These are phyloP conservation scores for Malacoctenus gilli DNA, from an alignment of 2,797 vertebrate genomes.

Conservation along the genomic window DNA sequence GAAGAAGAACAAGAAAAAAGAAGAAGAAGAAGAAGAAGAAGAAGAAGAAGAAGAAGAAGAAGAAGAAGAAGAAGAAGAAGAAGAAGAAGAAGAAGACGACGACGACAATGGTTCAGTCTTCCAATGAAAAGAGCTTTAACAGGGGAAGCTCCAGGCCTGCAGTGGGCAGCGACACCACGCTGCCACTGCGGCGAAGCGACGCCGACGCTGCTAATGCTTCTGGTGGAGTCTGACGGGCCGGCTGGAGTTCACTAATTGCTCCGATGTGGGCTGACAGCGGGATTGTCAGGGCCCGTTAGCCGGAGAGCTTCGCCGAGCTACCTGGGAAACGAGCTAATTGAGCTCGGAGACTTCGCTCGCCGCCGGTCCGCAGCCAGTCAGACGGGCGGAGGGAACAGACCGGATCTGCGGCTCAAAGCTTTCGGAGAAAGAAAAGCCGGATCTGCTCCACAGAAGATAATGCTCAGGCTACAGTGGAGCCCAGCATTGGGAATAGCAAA, in stretches of 20 bases:
- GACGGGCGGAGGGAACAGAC: slow-evolving; percentile 26
- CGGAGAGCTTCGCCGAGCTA: slow-evolving; percentile 41
- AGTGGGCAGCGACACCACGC: slow-evolving; percentile 39
- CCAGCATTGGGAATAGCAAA: too few species aligned
- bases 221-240: slow-evolving; percentile 49
- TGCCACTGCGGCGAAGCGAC: too few species aligned
- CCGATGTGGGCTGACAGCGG: slow-evolving; percentile 64
- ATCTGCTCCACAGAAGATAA: slow-evolving; percentile 4
- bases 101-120: too few species aligned
- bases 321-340: slow-evolving; percentile 76
- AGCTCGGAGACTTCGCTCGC: slow-evolving; percentile 63
- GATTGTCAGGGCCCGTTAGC: slow-evolving; percentile 71
- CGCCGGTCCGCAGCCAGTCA: slow-evolving; percentile 58
- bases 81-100: too few species aligned
- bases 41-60: too few species aligned
- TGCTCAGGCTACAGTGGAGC: slow-evolving; percentile 1
- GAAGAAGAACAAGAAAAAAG: not conserved
- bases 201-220: too few species aligned
- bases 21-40: not conserved
- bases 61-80: too few species aligned
- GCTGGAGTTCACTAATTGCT: slow-evolving; percentile 72
- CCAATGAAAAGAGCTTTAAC: too few species aligned
- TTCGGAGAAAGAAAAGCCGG: not conserved
- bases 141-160: too few species aligned
- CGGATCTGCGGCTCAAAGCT: slow-evolving; percentile 17